These are phyloP conservation scores for Lasioglossum pauxillum DNA, from an alignment of 2,888 invertebrate species.

Conservation along the genomic window DNA sequence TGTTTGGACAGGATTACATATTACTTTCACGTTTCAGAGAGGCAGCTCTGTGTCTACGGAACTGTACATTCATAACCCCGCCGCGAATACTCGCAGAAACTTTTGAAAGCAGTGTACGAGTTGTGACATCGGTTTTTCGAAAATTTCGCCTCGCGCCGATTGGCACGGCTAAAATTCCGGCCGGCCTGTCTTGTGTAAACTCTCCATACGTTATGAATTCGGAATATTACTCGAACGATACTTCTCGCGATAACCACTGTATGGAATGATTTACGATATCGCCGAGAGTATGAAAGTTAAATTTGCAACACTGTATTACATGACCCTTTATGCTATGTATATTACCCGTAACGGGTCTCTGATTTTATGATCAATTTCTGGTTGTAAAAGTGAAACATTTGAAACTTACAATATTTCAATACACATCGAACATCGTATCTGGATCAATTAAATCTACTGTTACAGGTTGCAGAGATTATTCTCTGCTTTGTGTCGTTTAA, in stretches of 20 bases:
- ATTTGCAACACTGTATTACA: conserved; percentile 12
- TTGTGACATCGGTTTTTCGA: conserved; percentile 42
- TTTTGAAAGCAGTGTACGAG: conserved; percentile 30
- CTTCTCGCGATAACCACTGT: conserved; percentile 21
- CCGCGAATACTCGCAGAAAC: conserved; percentile 29
- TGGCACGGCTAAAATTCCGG: conserved; percentile 13
- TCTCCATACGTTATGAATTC: conserved; percentile 17
- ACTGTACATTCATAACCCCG: conserved; percentile 37
- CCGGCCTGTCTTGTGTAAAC: not conserved
- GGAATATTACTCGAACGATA: conserved; percentile 1
- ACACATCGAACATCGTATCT: not conserved
- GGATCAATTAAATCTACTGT: not conserved
- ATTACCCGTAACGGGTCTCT: not conserved
- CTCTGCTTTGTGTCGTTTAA: not conserved
- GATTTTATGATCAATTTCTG: conserved; percentile 5
- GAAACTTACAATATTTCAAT: not conserved
- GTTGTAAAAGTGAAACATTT: not conserved
- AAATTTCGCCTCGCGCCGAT: conserved; percentile 36
- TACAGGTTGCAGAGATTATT: too few species aligned
- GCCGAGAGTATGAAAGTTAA: not conserved
- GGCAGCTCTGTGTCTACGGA: conserved; percentile 35
- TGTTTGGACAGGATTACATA: conserved; percentile 44
- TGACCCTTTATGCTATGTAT: not conserved
- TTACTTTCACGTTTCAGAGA: conserved; percentile 48
- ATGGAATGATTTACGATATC: conserved; percentile 19